Base-by-base conservation (phyloP, 2,888 invertebrate species). In the Epirrhoe tristata region DNA sequence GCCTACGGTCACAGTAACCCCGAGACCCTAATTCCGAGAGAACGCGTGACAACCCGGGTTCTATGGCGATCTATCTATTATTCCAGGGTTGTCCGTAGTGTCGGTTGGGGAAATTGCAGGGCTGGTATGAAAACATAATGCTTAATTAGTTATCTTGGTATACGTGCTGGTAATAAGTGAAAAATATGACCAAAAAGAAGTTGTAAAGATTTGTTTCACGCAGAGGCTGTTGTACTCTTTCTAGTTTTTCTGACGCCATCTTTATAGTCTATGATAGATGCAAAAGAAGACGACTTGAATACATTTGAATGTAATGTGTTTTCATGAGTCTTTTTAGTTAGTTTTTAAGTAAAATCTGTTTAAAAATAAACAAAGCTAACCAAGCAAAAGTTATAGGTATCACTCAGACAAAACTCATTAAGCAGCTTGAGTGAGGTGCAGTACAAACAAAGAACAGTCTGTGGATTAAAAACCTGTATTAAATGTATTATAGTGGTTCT, bases 1-100 rank as follows among this genome's bases (percentile, higher is more conserved):
- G 68, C 64, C 68, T 58, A 61, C 68, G 68, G 68, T 64, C 64
- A 61, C 68, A 68, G 67, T 63, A 63, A 68, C 68, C 68, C 61
- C 32, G 58, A 64, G 68, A 68, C 68, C 68, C 64, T 68, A 61
- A 68, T 68, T 68, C 36, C 54, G 50, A 64, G 57, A 60, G 50
- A 59, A 36, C 58, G 60, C 64, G 68, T 68, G 67, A 68, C 67
- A 50, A 51, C 43, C 65, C 43, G 57, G 59, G 36, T 63, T 61
- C 67, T 61, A 64, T 61, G 64, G 55, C 57, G 61, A 64, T 57
- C 67, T 67, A 67, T 67, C 63, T 68, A 68, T 68, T 61, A 68
- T 68, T 64, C 68, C 64, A 64, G 68, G 61, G 61, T n/a, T 68
- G 68, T 54, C 36, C 57, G 52, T 53, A 3, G 48, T 64, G 68